Evolutionary conservation across 2,113 vertebrate species (phyloP), one percentile per base, ranked within the genome.

Genomic region (Peucedramus taeniatus): DNA sequence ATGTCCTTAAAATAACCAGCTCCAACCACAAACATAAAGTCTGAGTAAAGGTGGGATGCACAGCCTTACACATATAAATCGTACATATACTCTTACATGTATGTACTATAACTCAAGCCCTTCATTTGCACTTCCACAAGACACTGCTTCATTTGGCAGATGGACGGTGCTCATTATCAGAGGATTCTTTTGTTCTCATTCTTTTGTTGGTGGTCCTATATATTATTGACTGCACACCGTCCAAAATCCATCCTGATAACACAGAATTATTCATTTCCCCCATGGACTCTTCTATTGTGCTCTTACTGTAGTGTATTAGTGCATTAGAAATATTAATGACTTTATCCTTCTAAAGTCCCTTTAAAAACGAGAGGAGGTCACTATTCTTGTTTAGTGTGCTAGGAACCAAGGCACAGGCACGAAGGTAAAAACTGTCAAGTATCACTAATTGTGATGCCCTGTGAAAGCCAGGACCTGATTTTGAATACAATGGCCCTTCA

Each of bases 181-280:
- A 69, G 33, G 30, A 45, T 17, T 91, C 78, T 94, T 89, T 80
- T 91, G 69, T 91, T 95, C 87, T 90, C 22, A 22, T 49, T 82
- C 50, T 91, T 89, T 74, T 66, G 53, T 37, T 90, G 89, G 84
- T 93, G 90, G 91, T 83, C 87, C 82, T 74, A 80, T 54, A 78
- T 80, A 76, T 91, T 87, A 93, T 13, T 91, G 89, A 77, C 90
- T 69, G 40, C 44, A 68, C n/a, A 79, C 57, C 6, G 4, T 45
- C 75, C 95, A 80, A 96, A 94, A 87, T 33, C 66, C 8, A 7
- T 23, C 39, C 54, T 33, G 75, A 93, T 88, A 70, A 96, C 31
- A 95, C 44, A 72, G 91, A 93, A 93, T 91, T 91, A 95, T 94
- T 96, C 13, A 94, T 89, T 91, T 93, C 40, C 74, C 71, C 56